Percentiles rank a stretch among this genome's conserved stretches.
phyloP scores from a whole-genome alignment of 2,888 invertebrate species.

The Luffia ferchaultella region DNA sequence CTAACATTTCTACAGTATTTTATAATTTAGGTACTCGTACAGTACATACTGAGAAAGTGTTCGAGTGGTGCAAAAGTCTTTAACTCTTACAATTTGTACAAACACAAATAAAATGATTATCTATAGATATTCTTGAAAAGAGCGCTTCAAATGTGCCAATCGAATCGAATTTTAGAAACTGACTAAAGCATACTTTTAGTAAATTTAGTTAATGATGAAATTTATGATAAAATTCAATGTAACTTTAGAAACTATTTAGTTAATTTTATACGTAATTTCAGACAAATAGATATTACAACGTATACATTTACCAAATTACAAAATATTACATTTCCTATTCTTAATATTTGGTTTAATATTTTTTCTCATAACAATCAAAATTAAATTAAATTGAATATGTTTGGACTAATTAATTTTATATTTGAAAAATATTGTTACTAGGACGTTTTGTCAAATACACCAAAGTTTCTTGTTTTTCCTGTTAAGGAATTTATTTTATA shows the following conservation, averaged over 20 bases:
- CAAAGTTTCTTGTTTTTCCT: background rate
- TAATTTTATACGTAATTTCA: background rate
- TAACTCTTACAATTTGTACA: background rate
- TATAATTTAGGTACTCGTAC: background rate
- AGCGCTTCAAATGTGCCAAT: background rate
- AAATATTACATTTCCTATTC: background rate
- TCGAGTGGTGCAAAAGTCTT: too few species aligned
- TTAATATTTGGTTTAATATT: background rate
- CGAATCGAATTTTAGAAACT: background rate
- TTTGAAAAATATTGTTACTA: background rate
- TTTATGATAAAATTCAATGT: too few species aligned
- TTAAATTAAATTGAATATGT: background rate
- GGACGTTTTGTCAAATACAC: background rate
- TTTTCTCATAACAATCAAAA: background rate
- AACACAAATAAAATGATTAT: background rate
- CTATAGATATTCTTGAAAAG: background rate
- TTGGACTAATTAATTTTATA: background rate
- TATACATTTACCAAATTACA: background rate
- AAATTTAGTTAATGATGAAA: too few species aligned
- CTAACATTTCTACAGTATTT: slow-evolving; percentile 17
- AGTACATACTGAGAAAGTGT: too few species aligned
- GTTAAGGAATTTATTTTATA: background rate
- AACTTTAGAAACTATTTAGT: too few species aligned
- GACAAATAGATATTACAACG: background rate
- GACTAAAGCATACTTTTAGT: too few species aligned